These are phyloP conservation scores for Silurus aristotelis DNA, from an alignment of 2,797 vertebrate species.

Conservation along the genomic window DNA sequence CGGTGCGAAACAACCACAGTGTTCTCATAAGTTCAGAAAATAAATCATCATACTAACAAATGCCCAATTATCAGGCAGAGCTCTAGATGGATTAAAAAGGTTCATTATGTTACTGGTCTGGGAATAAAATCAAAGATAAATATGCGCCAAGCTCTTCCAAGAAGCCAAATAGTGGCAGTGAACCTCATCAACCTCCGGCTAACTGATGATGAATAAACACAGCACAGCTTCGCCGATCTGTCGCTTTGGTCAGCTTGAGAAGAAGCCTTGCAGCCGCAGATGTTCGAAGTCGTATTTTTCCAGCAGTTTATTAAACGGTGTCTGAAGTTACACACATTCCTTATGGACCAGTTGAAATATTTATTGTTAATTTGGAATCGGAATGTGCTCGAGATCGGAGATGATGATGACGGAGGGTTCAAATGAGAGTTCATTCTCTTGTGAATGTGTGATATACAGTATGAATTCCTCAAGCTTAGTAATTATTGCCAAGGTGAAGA, in stretches of 20 bases:
- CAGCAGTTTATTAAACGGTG: neutral
- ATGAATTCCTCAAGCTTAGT: neutral
- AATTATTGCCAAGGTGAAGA: neutral
- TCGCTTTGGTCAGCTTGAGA: neutral
- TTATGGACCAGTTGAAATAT: conserved; percentile 3
- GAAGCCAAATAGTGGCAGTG: conserved; percentile 20
- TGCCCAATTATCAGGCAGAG: neutral
- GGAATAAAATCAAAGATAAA: neutral
- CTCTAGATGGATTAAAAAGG: conserved; percentile 4
- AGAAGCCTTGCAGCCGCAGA: conserved; percentile 12
- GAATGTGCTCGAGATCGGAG: neutral
- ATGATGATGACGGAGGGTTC: neutral
- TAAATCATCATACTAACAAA: neutral
- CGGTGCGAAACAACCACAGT: neutral
- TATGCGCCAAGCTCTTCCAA: neutral
- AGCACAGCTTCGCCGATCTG: neutral
- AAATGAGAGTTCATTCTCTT: conserved; percentile 14
- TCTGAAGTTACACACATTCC: conserved; percentile 8
- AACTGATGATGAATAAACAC: conserved; percentile 30
- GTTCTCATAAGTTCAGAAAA: neutral
- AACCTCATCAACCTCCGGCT: conserved; percentile 15
- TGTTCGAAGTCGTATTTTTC: conserved; percentile 3
- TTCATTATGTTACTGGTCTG: conserved; percentile 5
- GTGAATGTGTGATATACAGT: conserved; percentile 16
- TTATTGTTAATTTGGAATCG: neutral